phyloP scores from a whole-genome alignment of 2,797 vertebrate genomes.

The Avahi laniger region DNA sequence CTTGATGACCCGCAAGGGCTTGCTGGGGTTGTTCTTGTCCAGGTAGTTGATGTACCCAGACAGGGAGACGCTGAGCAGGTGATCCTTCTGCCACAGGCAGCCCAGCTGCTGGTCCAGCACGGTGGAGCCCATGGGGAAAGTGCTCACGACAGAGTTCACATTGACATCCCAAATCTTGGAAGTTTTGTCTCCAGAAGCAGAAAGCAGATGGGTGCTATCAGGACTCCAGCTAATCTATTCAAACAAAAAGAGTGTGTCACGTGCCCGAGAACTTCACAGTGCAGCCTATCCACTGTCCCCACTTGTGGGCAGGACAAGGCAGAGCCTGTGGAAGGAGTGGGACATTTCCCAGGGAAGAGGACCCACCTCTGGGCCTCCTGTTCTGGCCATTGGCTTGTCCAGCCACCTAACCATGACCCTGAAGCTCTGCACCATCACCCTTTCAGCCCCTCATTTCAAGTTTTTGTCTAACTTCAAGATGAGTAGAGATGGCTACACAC shows the following conservation, averaged over 20 bases:
- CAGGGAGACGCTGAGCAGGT: constrained; percentile 93
- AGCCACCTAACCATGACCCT: rapidly evolving
- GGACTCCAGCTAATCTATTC: constrained; percentile 92
- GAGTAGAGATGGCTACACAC: rapidly evolving
- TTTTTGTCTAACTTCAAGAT: neutral
- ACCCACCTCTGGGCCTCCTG: neutral
- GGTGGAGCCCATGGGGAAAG: constrained; percentile 93
- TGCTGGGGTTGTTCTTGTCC: constrained; percentile 95
- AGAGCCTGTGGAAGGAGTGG: rapidly evolving
- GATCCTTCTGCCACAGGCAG: constrained; percentile 96
- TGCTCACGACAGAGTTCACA: constrained; percentile 89
- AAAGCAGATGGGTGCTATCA: constrained; percentile 94
- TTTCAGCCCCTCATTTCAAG: neutral
- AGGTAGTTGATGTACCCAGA: constrained; percentile 98
- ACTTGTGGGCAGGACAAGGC: neutral
- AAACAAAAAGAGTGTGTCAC: neutral
- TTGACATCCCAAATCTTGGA: constrained; percentile 97
- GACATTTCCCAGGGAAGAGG: rapidly evolving
- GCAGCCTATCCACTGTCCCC: too few relatives aligned
- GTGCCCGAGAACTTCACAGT: neutral
- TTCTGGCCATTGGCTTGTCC: neutral
- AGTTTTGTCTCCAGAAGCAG: constrained; percentile 97
- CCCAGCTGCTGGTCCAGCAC: constrained; percentile 96
- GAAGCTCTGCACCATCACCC: neutral
- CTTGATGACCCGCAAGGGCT: constrained; percentile 93